phyloP scores from a whole-genome alignment of 1,140 invertebrate species.

The Atta texana region DNA sequence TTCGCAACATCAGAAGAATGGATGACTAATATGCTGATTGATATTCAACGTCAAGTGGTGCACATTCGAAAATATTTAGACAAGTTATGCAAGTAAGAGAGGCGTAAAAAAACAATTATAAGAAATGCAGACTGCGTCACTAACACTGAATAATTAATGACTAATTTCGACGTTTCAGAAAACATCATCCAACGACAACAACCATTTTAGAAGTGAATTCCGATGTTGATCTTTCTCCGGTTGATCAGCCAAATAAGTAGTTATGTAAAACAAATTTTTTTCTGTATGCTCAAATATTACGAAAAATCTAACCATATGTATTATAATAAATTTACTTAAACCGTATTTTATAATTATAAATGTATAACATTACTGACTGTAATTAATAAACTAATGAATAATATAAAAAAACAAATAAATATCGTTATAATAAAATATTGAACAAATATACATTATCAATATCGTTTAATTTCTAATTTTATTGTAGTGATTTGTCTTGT shows the following conservation, averaged over 20 bases:
- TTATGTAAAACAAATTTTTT: conserved; percentile 26
- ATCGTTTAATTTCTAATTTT: background rate
- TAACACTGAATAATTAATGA: background rate
- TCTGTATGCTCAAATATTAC: background rate
- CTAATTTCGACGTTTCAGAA: conserved; percentile 59
- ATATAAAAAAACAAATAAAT: background rate
- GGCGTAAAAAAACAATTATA: background rate
- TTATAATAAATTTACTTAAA: background rate
- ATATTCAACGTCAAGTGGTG: conserved; percentile 56
- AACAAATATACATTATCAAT: conserved; percentile 17
- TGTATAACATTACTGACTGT: background rate
- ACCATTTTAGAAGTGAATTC: background rate
- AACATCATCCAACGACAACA: conserved; percentile 41
- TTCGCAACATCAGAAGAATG: background rate
- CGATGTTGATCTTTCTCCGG: background rate
- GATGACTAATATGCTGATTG: conserved; percentile 38
- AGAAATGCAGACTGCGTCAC: background rate
- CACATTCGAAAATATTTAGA: conserved; percentile 64
- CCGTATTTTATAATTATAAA: background rate
- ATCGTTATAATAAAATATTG: background rate
- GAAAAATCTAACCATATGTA: background rate
- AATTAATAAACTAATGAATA: background rate
- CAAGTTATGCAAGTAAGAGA: conserved; percentile 70
- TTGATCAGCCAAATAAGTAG: conserved; percentile 22
- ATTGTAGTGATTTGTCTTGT: background rate